phyloP scores from a whole-genome alignment of 2,888 invertebrate species.

The Epirrhoe alternata region DNA sequence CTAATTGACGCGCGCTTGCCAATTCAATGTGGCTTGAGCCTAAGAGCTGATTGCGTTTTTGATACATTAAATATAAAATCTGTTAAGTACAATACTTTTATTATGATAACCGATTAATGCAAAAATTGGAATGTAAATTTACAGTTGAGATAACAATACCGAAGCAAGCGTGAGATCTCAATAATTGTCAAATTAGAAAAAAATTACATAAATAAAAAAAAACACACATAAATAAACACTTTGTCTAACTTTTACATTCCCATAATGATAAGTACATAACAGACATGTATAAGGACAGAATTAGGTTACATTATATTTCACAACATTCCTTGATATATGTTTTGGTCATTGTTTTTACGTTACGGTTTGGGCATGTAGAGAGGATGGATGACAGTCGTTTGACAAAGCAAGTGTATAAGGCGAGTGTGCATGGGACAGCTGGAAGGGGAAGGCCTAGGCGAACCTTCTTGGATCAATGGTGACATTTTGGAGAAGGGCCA shows the following conservation, averaged over 20 bases:
- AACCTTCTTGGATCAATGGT: no score
- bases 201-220: constrained; percentile 49
- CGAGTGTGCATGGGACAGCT: no score
- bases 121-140: constrained; percentile 79
- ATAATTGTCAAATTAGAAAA: constrained; percentile 35
- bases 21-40: no score
- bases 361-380: no score
- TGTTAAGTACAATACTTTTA: constrained; percentile 24
- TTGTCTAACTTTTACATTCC: background rate
- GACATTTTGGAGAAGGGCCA: no score
- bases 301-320: background rate
- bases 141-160: constrained; percentile 71
- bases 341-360: no score
- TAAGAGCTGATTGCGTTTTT: constrained; percentile 25
- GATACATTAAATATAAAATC: constrained; percentile 11
- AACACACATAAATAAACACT: constrained; percentile 12
- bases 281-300: background rate
- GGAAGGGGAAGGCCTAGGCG: no score
- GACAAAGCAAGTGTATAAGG: no score
- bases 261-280: background rate
- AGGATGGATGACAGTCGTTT: no score
- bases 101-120: constrained; percentile 45
- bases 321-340: no score
- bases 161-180: constrained; percentile 72
- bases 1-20: no score